Percentiles rank a stretch among this genome's conserved stretches.
These are phyloP conservation scores for Priocnemis perturbator DNA, from an alignment of 2,888 invertebrate genomes.

Conservation along the genomic window DNA sequence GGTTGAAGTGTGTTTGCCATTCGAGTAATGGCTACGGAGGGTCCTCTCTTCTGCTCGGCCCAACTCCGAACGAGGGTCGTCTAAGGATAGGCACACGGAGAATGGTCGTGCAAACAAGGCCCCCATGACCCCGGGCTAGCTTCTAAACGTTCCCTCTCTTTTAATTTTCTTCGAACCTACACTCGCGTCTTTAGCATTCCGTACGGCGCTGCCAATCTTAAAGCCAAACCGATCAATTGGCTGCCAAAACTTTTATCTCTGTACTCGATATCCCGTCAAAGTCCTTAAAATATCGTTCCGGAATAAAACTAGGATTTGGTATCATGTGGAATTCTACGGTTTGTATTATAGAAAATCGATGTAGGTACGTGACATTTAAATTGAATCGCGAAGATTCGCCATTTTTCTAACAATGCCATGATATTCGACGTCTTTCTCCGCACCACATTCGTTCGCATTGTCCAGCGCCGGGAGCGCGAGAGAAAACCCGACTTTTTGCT, in stretches of 20 bases:
- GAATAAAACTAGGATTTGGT: too few species aligned
- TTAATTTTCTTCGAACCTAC: constrained; percentile 34
- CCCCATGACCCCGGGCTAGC: constrained; percentile 49
- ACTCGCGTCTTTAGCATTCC: background rate
- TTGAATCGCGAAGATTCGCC: too few species aligned
- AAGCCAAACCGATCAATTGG: background rate
- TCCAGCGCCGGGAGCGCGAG: background rate
- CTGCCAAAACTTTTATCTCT: background rate
- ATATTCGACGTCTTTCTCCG: too few species aligned
- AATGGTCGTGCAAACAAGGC: constrained; percentile 74
- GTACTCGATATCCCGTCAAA: background rate
- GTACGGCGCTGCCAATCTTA: background rate
- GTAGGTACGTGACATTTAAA: too few species aligned
- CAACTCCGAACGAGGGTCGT: constrained; percentile 54
- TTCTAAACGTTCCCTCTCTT: constrained; percentile 31
- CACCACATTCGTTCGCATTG: too few species aligned
- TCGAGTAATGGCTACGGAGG: constrained; percentile 73
- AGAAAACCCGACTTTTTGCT: constrained; percentile 40
- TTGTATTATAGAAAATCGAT: too few species aligned
- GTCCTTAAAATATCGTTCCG: background rate
- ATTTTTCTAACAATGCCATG: too few species aligned
- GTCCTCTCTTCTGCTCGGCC: constrained; percentile 51
- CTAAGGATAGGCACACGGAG: constrained; percentile 67
- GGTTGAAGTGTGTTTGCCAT: constrained; percentile 74
- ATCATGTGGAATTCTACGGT: too few species aligned